Base-by-base conservation (phyloP, 53 echinoderm and acorn worm species). In the Zoroaster sp. region DNA sequence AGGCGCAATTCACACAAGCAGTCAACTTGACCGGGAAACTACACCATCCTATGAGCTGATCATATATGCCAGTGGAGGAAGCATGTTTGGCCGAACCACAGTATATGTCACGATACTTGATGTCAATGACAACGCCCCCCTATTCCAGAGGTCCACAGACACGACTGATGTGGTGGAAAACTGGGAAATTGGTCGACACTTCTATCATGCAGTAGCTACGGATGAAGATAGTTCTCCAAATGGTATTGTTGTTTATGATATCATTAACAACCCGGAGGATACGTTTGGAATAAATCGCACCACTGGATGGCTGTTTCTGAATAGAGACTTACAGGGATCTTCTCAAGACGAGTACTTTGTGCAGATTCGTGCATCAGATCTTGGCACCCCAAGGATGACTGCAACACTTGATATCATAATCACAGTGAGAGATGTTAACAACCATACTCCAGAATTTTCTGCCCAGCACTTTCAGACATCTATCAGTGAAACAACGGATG, bases 51-150 rank as follows among this genome's bases (percentile, higher is more conserved):
- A 87, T 41, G 68, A 77, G 35, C 72, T 97, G 46, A 69, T 71
- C n/a, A 72, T 97, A 4, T 90, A 89, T 75, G 97, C 97, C 15
- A 86, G 75, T 81, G 90, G 89, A 1, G 95, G 93, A 14, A 53
- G 88, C 37, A 69, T 95, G 46, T 43, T 87, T 36, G 95, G 95
- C 44, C 73, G 89, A n/a, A 88, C 95, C 18, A 69, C 75, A 8
- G 97, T 97, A 3, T 90, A 90, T 23, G 80, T 97, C 13, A 53
- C 51, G 12, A 73, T 97, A 23, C 68, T 91, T 23, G 97, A 97
- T 86, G 92, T 95, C 32, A 97, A 97, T 70, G 97, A 97, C 39
- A 97, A 97, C 75, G 78, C 88, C n/a, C 97, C 97, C 15, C 37
- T 43, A 23, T 97, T 97, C 74, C 41, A 81, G 7, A 15, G 83